Percentiles rank a stretch among this genome's conserved stretches.
Conservation (phyloP, 2,797 vertebrate species). For the Bradypodion pumilum region DNA sequence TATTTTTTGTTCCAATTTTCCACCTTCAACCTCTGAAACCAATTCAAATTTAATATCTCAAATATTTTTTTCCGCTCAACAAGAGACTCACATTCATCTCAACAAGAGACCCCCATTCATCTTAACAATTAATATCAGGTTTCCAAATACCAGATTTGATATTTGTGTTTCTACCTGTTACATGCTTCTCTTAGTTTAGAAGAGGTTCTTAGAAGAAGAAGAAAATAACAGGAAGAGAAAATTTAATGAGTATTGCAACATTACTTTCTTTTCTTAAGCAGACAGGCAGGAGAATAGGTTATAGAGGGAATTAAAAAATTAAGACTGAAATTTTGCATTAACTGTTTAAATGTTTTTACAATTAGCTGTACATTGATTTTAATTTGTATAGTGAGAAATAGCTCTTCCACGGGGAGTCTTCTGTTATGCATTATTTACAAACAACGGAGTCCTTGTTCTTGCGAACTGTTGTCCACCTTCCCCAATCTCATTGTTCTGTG, state of each 20-base stretch:
- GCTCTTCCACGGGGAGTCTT: background rate
- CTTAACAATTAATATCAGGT: constrained; percentile 29
- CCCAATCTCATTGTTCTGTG: too few relatives aligned
- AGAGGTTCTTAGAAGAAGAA: background rate
- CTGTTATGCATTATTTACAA: background rate
- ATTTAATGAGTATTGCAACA: constrained; percentile 13
- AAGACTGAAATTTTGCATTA: background rate
- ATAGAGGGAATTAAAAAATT: background rate
- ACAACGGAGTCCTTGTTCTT: background rate
- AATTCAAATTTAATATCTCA: too few relatives aligned
- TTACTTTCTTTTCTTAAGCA: background rate
- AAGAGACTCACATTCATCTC: too few relatives aligned
- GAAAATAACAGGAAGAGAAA: background rate
- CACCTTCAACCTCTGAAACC: too few relatives aligned
- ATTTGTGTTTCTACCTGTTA: constrained; percentile 19
- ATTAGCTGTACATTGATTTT: background rate
- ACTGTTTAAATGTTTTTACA: background rate
- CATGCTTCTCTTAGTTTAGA: background rate
- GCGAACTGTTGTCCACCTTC: background rate
- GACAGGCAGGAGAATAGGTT: background rate
- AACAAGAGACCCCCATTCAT: constrained; percentile 29
- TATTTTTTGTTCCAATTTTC: too few relatives aligned
- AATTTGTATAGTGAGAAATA: background rate
- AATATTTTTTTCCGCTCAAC: too few relatives aligned
- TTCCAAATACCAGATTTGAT: too few relatives aligned